These are phyloP conservation scores for Poliocrania exsul DNA, from an alignment of 2,797 vertebrate species.

Conservation along the genomic window DNA sequence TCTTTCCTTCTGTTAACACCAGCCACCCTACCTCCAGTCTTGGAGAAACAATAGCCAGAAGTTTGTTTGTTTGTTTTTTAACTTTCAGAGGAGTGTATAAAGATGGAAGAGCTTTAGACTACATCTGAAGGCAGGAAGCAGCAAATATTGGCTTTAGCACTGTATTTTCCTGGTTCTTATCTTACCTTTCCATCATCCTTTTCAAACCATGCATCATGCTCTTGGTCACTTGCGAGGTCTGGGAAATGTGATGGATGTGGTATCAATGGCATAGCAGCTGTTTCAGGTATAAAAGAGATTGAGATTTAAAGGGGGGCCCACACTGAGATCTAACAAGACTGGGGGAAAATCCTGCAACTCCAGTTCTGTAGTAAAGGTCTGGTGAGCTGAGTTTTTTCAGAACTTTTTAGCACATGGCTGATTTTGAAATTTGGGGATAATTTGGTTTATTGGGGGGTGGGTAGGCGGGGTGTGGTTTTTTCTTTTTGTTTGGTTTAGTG, in stretches of 20 bases:
- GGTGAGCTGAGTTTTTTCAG: neutral
- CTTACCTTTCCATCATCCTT: neutral
- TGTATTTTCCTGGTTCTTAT: neutral
- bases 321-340: neutral
- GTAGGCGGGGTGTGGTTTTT: too few relatives aligned
- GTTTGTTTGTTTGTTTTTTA: neutral
- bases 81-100: neutral
- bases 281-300: neutral
- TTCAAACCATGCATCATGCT: neutral
- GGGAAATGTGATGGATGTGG: neutral
- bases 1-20: neutral
- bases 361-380: neutral
- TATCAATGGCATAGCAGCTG: neutral
- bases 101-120: neutral
- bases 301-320: neutral
- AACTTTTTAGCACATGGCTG: neutral
- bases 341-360: rapidly evolving
- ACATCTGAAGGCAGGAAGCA: neutral
- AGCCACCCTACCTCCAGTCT: rapidly evolving
- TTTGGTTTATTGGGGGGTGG: neutral
- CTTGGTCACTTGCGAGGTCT: neutral
- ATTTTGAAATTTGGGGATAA: neutral
- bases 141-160: neutral
- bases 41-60: neutral
- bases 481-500: neutral